A percentile compares a stretch with the other conserved stretches of the same genome.
Evolutionary conservation across 1,140 invertebrate genomes (phyloP).

Genomic region (Phortica variegata): DNA sequence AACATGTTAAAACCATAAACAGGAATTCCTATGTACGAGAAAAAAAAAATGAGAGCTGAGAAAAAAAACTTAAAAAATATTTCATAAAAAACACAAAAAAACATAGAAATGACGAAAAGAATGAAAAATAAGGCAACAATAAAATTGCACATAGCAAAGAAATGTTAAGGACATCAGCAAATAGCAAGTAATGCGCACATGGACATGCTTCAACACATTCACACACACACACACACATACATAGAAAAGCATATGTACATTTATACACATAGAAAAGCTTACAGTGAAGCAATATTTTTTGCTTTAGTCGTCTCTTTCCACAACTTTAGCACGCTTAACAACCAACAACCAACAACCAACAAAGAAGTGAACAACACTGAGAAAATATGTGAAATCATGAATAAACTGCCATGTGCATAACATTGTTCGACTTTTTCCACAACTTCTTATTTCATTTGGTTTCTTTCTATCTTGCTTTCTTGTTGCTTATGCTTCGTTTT

Average conservation of each 20-base stretch:
- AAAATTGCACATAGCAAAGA: too few relatives aligned
- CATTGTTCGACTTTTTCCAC: slow-evolving; percentile 24
- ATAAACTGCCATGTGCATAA: slow-evolving; percentile 53
- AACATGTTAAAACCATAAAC: slow-evolving; percentile 53
- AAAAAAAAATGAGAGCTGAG: slow-evolving; percentile 13
- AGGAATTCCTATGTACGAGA: slow-evolving; percentile 34
- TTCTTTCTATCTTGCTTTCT: neutral
- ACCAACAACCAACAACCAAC: neutral
- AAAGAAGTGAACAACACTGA: neutral
- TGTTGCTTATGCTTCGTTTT: too few relatives aligned
- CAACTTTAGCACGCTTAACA: too few relatives aligned
- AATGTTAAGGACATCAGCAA: too few relatives aligned
- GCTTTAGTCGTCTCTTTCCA: too few relatives aligned
- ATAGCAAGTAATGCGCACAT: too few relatives aligned
- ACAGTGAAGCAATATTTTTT: slow-evolving; percentile 40
- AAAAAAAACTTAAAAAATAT: neutral
- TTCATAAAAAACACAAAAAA: neutral
- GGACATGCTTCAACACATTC: too few relatives aligned
- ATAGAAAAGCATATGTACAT: slow-evolving; percentile 13
- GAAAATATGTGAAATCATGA: slow-evolving; percentile 53
- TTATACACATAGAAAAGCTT: slow-evolving; percentile 5
- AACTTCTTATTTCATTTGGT: slow-evolving; percentile 8
- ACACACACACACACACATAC: slow-evolving; percentile 1
- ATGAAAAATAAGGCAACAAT: too few relatives aligned
- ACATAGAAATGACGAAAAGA: too few relatives aligned